These are phyloP conservation scores for Helarctos malayanus DNA, from an alignment of 2,797 vertebrate genomes.

Conservation along the genomic window DNA sequence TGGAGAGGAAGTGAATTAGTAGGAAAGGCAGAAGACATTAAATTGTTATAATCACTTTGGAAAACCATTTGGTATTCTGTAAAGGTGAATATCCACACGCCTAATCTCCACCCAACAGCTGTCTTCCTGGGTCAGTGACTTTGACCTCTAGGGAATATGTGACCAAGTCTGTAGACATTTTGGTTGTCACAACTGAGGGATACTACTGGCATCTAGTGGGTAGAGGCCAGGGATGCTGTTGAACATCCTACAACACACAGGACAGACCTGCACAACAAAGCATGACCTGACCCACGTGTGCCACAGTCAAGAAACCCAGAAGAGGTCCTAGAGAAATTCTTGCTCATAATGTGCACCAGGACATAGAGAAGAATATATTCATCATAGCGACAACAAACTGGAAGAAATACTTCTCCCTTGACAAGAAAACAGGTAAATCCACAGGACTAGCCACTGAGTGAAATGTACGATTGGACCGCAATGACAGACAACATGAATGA, in stretches of 20 bases:
- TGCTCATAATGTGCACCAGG: not conserved
- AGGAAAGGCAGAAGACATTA: not conserved
- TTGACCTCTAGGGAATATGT: not conserved
- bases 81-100: not conserved
- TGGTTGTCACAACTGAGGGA: not conserved
- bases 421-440: not conserved
- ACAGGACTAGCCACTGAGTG: not conserved
- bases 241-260: not conserved
- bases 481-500: not conserved
- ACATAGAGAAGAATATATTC: not conserved
- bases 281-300: not conserved
- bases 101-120: not conserved
- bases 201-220: not conserved
- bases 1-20: constrained; percentile 12
- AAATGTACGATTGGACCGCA: not conserved
- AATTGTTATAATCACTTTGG: not conserved
- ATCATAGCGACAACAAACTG: not conserved
- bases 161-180: not conserved
- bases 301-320: not conserved
- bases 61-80: not conserved
- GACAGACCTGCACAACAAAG: not conserved
- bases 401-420: not conserved
- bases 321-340: not conserved
- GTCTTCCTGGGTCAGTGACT: not conserved
- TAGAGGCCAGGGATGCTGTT: not conserved